Conservation (phyloP, 2,888 invertebrate species). For the Limnephilus auricula region DNA sequence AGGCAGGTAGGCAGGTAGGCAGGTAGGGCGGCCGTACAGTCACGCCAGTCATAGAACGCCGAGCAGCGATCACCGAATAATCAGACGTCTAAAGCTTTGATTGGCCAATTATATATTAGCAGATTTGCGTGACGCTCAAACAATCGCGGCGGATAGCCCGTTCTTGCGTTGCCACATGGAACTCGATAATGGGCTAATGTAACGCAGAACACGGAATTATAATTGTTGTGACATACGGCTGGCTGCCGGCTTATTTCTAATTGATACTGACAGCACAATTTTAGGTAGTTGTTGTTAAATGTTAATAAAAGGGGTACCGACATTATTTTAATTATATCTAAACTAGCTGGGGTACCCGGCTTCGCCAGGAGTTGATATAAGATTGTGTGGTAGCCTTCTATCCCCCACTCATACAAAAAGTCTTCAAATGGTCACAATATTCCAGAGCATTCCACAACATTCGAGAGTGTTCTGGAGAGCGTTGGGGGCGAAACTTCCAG, state of each 20-base stretch:
- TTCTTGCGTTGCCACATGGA: neutral
- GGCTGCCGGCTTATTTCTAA: neutral
- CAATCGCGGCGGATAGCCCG: neutral
- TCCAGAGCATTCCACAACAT: too few relatives aligned
- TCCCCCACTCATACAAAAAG: too few relatives aligned
- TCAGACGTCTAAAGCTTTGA: neutral
- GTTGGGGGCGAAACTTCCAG: too few relatives aligned
- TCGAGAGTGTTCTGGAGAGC: too few relatives aligned
- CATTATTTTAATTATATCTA: too few relatives aligned
- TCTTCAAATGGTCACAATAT: too few relatives aligned
- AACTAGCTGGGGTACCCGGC: too few relatives aligned
- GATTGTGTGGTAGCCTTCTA: too few relatives aligned
- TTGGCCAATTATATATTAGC: neutral
- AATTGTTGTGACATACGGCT: slow-evolving; percentile 2
- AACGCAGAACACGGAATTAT: neutral
- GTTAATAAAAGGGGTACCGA: too few relatives aligned
- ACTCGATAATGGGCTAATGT: neutral
- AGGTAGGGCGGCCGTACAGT: neutral
- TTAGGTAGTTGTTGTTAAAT: neutral
- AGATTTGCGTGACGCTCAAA: neutral
- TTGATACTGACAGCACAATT: neutral
- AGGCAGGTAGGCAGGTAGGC: too few relatives aligned
- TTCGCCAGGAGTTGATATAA: too few relatives aligned
- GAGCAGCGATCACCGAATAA: neutral
- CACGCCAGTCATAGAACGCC: neutral